phyloP scores from a whole-genome alignment of 2,888 invertebrate species.

The Eupithecia centaureata region DNA sequence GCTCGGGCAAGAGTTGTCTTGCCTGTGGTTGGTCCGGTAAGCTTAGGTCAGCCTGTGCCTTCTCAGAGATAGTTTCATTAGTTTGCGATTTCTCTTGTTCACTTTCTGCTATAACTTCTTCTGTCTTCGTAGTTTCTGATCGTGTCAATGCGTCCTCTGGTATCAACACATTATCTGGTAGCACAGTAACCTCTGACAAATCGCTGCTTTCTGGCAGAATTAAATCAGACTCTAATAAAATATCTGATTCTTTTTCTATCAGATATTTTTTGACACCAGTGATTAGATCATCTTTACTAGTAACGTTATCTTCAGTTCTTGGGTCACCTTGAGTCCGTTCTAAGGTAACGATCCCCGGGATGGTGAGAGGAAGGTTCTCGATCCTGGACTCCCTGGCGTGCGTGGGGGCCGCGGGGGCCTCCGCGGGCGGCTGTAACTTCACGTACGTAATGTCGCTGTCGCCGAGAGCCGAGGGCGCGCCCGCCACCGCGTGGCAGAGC shows the following conservation, averaged over 20 bases:
- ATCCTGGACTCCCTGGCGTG: slow-evolving; percentile 52
- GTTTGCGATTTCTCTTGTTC: neutral
- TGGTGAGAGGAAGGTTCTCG: slow-evolving; percentile 58
- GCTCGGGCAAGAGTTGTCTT: neutral
- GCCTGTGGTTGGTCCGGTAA: neutral
- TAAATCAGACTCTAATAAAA: slow-evolving; percentile 13
- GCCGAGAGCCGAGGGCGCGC: slow-evolving; percentile 61
- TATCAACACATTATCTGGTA: slow-evolving; percentile 19
- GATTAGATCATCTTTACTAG: neutral
- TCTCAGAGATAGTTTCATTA: neutral
- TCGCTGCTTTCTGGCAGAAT: slow-evolving; percentile 25
- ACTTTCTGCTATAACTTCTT: neutral
- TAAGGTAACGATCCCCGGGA: slow-evolving; percentile 44
- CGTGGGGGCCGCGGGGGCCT: slow-evolving; percentile 33
- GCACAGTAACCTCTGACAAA: slow-evolving; percentile 18
- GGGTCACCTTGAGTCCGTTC: slow-evolving; percentile 13
- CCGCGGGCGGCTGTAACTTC: slow-evolving; percentile 55
- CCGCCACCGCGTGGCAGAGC: slow-evolving; percentile 50
- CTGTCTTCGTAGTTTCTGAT: neutral
- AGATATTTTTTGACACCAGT: neutral
- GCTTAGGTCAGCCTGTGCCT: neutral
- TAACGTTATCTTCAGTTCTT: neutral
- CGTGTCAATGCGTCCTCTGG: neutral
- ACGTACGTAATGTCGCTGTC: slow-evolving; percentile 66
- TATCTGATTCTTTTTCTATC: slow-evolving; percentile 5